A percentile compares a stretch with the other conserved stretches of the same genome.
phyloP scores from a whole-genome alignment of 2,888 invertebrate species.

The Chrysolina haemoptera region DNA sequence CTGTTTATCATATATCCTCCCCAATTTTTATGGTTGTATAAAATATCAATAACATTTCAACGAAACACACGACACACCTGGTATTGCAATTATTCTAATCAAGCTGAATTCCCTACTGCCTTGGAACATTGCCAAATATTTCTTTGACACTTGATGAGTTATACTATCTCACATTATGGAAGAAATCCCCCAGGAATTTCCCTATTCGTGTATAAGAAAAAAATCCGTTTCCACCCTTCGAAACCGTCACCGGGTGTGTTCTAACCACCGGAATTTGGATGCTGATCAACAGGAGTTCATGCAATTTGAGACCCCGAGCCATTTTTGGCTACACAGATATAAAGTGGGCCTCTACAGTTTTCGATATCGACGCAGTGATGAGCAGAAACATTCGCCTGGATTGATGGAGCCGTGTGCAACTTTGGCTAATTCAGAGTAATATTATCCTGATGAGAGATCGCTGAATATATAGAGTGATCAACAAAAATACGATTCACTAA shows the following conservation, averaged over 20 bases:
- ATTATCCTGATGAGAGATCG: conserved; percentile 35
- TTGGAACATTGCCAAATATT: conserved; percentile 18
- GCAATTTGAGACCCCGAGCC: conserved; percentile 43
- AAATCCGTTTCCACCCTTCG: not conserved
- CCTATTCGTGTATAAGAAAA: not conserved
- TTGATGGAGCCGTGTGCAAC: conserved; percentile 57
- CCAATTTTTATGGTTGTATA: not conserved
- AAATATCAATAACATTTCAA: not conserved
- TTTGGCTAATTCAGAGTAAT: conserved; percentile 51
- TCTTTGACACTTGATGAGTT: not conserved
- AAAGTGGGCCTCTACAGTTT: conserved; percentile 54
- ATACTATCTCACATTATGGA: not conserved
- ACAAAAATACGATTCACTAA: not conserved
- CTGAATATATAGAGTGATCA: conserved; percentile 23
- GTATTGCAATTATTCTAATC: not conserved
- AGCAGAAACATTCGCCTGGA: conserved; percentile 55
- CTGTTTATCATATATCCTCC: not conserved
- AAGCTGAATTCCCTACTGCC: not conserved
- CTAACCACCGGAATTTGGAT: not conserved
- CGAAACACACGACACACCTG: not conserved
- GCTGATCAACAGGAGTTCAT: conserved; percentile 18
- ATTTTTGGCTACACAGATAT: conserved; percentile 51
- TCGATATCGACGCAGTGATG: conserved; percentile 51
- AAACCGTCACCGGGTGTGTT: not conserved
- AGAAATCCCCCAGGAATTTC: not conserved